Conservation (phyloP, 2,888 invertebrate species). For the Thysanoteuthis rhombus region DNA sequence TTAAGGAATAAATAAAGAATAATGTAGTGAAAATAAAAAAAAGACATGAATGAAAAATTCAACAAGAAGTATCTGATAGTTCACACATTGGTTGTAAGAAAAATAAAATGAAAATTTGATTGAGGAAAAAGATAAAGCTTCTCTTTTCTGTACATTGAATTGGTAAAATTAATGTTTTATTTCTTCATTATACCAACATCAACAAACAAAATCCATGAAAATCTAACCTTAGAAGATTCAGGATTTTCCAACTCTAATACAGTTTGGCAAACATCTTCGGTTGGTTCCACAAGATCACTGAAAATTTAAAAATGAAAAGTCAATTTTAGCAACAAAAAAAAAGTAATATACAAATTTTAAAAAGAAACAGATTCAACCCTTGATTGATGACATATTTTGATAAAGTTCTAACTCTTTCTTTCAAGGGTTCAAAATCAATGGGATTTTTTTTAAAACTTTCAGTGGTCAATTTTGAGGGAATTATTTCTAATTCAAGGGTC, state of each 20-base stretch:
- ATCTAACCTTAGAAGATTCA: slow-evolving; percentile 19
- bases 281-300: slow-evolving; percentile 26
- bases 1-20: background rate
- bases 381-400: background rate
- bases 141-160: background rate
- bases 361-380: background rate
- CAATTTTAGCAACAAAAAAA: background rate
- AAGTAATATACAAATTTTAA: background rate
- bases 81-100: no score
- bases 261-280: slow-evolving; percentile 27
- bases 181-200: background rate
- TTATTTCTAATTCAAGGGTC: no score
- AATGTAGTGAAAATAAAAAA: background rate
- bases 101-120: no score
- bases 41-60: background rate
- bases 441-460: no score
- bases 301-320: background rate
- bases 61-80: background rate
- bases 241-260: slow-evolving; percentile 27
- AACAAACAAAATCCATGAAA: background rate
- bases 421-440: no score
- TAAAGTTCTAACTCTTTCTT: background rate
- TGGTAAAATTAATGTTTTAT: background rate
- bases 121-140: background rate
- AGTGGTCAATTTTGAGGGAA: no score